A percentile compares a stretch with the other conserved stretches of the same genome.
Evolutionary conservation across 2,113 vertebrate genomes (phyloP).

Genomic region (Datnioides undecimradiatus): DNA sequence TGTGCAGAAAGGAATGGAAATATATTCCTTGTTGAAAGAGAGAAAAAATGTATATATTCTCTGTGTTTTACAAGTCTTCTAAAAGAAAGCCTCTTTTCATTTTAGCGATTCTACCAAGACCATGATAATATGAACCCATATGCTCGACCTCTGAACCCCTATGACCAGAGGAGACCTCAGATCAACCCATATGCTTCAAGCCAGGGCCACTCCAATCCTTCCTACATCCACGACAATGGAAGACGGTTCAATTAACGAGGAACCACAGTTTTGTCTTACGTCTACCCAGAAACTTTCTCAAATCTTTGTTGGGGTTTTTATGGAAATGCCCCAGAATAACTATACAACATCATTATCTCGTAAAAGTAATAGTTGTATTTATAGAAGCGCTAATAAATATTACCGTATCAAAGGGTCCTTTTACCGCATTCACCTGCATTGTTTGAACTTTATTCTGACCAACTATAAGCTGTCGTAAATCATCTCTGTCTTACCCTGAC

Average conservation of each 20-base stretch:
- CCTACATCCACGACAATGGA: constrained; percentile 50
- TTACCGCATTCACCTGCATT: not conserved
- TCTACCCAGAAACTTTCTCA: constrained; percentile 23
- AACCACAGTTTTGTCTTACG: not conserved
- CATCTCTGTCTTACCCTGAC: not conserved
- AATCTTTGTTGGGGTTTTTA: not conserved
- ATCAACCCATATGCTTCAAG: constrained; percentile 52
- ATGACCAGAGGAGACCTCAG: constrained; percentile 33
- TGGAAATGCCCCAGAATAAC: not conserved
- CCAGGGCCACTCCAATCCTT: constrained; percentile 60
- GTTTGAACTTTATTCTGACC: not conserved
- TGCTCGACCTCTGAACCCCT: constrained; percentile 41
- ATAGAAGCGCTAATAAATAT: not conserved
- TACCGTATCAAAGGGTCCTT: not conserved
- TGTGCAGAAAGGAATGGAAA: not conserved
- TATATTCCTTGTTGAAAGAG: not conserved
- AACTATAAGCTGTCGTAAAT: constrained; percentile 1
- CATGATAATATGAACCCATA: not conserved
- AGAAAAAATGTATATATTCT: not conserved
- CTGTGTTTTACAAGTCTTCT: not conserved
- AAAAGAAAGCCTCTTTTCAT: not conserved
- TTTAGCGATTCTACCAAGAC: constrained; percentile 42
- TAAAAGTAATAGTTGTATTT: not conserved
- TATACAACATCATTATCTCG: not conserved
- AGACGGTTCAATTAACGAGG: constrained; percentile 8